Conservation (phyloP, 1,140 invertebrate species). For the Lepidostoma basale region DNA sequence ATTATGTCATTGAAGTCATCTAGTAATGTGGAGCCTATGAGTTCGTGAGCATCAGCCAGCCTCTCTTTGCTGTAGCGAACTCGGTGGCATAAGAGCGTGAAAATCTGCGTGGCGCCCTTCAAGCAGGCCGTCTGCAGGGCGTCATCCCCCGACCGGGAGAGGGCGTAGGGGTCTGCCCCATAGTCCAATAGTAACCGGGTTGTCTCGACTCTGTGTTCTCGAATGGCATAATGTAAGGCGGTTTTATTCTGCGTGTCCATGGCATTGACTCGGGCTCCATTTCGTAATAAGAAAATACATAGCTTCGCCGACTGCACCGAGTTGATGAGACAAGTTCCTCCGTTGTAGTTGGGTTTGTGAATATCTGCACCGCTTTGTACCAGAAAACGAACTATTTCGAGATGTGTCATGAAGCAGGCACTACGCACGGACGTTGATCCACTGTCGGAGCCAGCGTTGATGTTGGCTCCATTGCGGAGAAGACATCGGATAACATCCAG, state of each 20-base stretch:
- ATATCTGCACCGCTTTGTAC: slow-evolving; percentile 87
- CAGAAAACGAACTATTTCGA: slow-evolving; percentile 79
- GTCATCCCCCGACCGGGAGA: slow-evolving; percentile 85
- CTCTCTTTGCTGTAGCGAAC: slow-evolving; percentile 71
- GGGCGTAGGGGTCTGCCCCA: slow-evolving; percentile 79
- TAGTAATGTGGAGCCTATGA: slow-evolving; percentile 78
- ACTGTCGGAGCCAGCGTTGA: slow-evolving; percentile 84
- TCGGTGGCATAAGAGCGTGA: slow-evolving; percentile 73
- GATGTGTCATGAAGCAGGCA: slow-evolving; percentile 93
- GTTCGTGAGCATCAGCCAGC: slow-evolving; percentile 81
- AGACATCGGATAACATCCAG: slow-evolving; percentile 79
- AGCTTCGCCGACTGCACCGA: slow-evolving; percentile 85
- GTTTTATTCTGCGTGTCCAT: slow-evolving; percentile 90
- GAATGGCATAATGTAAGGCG: slow-evolving; percentile 92
- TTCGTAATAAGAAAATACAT: slow-evolving; percentile 79
- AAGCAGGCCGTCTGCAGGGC: slow-evolving; percentile 88
- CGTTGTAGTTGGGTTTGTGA: slow-evolving; percentile 85
- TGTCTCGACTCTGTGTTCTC: slow-evolving; percentile 85
- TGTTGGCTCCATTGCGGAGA: slow-evolving; percentile 79
- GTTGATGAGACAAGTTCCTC: slow-evolving; percentile 93
- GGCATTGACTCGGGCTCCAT: slow-evolving; percentile 84
- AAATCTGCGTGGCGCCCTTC: slow-evolving; percentile 84
- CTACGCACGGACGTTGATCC: slow-evolving; percentile 89
- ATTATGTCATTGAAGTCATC: slow-evolving; percentile 81
- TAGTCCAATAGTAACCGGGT: slow-evolving; percentile 80